These are phyloP conservation scores for Tipula lateralis DNA, from an alignment of 2,888 invertebrate genomes.

Conservation along the genomic window DNA sequence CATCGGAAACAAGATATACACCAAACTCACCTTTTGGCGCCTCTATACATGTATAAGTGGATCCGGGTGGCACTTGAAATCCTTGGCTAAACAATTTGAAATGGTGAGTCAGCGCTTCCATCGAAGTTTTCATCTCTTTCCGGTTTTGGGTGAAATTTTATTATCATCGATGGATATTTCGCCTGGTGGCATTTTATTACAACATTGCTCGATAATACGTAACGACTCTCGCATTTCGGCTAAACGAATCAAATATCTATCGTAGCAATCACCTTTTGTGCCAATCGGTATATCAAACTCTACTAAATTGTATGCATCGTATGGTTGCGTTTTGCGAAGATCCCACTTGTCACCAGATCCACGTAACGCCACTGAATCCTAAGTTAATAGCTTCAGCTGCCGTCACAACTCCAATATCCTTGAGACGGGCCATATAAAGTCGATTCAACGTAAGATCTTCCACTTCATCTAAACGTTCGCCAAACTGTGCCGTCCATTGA, in stretches of 20 bases:
- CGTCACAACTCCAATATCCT: slow-evolving; percentile 65
- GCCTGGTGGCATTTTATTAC: slow-evolving; percentile 77
- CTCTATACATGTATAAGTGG: slow-evolving; percentile 74
- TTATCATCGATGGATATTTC: slow-evolving; percentile 74
- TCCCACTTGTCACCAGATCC: slow-evolving; percentile 86
- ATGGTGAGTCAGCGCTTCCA: slow-evolving; percentile 87
- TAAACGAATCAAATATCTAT: slow-evolving; percentile 65
- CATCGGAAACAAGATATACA: slow-evolving; percentile 80
- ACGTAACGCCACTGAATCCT: slow-evolving; percentile 71
- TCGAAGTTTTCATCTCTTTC: slow-evolving; percentile 77
- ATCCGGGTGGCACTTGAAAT: slow-evolving; percentile 76
- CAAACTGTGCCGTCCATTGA: slow-evolving; percentile 61
- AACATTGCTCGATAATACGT: slow-evolving; percentile 71
- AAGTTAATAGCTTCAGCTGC: slow-evolving; percentile 72
- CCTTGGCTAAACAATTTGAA: slow-evolving; percentile 83
- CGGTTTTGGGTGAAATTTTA: slow-evolving; percentile 72
- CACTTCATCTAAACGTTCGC: slow-evolving; percentile 74
- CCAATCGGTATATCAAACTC: slow-evolving; percentile 83
- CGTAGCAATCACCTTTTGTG: slow-evolving; percentile 76
- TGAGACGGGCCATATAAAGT: slow-evolving; percentile 65
- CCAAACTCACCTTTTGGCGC: slow-evolving; percentile 85
- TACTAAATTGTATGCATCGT: slow-evolving; percentile 75
- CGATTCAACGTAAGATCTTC: slow-evolving; percentile 76
- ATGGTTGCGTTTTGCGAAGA: slow-evolving; percentile 72
- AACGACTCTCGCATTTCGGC: slow-evolving; percentile 74